Evolutionary conservation across 1,140 invertebrate species (phyloP).

Genomic region (Tribolium madens): DNA sequence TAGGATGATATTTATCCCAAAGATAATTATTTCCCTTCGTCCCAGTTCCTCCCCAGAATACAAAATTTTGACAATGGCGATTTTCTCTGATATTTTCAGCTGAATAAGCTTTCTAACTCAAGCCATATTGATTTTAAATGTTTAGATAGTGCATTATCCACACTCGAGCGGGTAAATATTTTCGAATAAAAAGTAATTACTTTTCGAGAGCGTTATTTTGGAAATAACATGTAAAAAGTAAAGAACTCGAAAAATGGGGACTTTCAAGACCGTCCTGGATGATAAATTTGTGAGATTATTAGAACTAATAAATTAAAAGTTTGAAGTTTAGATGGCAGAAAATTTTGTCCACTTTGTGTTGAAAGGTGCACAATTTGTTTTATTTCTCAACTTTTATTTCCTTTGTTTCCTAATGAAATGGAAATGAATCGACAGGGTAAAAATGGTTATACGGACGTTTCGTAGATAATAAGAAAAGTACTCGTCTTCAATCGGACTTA

Average conservation of each 20-base stretch:
- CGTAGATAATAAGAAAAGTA: neutral
- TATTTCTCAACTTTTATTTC: slow-evolving; percentile 1
- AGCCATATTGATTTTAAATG: slow-evolving; percentile 7
- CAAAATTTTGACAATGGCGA: slow-evolving; percentile 26
- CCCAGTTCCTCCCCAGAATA: neutral
- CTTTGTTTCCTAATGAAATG: slow-evolving; percentile 11
- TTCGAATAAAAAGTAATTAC: neutral
- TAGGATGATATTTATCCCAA: slow-evolving; percentile 33
- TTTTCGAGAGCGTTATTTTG: neutral
- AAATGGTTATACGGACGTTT: slow-evolving; percentile 1
- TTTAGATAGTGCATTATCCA: neutral
- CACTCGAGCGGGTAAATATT: neutral
- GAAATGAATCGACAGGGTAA: slow-evolving; percentile 5
- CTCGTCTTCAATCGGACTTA: neutral
- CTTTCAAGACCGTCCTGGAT: neutral
- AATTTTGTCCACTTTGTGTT: neutral
- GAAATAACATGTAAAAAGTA: neutral
- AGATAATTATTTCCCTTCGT: slow-evolving; percentile 24
- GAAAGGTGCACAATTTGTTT: slow-evolving; percentile 8
- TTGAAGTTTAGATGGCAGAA: neutral
- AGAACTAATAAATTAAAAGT: neutral
- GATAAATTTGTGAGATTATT: neutral
- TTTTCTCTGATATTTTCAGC: neutral
- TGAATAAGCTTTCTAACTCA: neutral
- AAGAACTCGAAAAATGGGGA: neutral